phyloP scores from a whole-genome alignment of 2,797 vertebrate species.

The Aldrovandia affinis region DNA sequence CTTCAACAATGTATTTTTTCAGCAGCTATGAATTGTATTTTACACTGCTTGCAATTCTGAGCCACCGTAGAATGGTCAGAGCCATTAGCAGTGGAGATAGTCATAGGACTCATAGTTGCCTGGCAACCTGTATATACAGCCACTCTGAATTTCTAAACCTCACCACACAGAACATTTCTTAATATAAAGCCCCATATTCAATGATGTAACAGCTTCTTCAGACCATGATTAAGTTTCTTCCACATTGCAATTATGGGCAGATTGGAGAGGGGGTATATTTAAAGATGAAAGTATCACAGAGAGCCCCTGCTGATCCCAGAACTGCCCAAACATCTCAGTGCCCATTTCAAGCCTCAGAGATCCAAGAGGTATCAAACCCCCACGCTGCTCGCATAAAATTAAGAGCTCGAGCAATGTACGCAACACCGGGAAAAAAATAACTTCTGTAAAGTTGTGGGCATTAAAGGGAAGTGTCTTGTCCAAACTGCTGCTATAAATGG shows the following conservation, averaged over 20 bases:
- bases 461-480: neutral
- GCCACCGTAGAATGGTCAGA: too few relatives aligned
- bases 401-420: neutral
- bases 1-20: too few relatives aligned
- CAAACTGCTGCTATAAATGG: conserved; percentile 3
- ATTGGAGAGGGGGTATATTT: conserved; percentile 26
- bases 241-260: conserved; percentile 27
- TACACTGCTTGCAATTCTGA: too few relatives aligned
- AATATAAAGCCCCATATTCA: conserved; percentile 19
- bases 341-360: conserved; percentile 21
- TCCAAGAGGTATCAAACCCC: conserved; percentile 16
- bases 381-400: conserved; percentile 16
- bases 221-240: conserved; percentile 25
- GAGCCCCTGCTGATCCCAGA: conserved; percentile 22
- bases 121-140: conserved; percentile 28
- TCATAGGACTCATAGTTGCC: conserved; percentile 12
- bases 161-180: conserved; percentile 17
- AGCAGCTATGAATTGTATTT: too few relatives aligned
- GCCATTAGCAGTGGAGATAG: neutral
- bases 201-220: conserved; percentile 29
- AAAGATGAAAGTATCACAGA: conserved; percentile 39
- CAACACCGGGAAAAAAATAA: neutral
- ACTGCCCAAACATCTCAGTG: conserved; percentile 25
- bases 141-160: conserved; percentile 23
- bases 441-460: neutral